Evolutionary conservation across 2,888 invertebrate genomes (phyloP).

Genomic region (Sepiola atlantica): DNA sequence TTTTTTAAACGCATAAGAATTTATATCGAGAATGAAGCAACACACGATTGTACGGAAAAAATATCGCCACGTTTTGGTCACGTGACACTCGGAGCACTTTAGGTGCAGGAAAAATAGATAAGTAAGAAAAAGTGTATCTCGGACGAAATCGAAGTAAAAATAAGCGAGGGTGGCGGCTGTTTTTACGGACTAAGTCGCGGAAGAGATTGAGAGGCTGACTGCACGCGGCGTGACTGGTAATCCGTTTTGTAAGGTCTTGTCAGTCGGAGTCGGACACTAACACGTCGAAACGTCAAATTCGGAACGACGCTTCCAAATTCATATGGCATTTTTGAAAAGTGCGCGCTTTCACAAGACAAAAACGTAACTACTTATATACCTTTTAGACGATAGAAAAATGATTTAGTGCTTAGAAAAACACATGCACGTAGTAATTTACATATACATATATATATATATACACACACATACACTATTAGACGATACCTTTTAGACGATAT

Average conservation of each 20-base stretch:
- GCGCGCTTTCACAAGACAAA: background rate
- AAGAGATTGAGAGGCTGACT: background rate
- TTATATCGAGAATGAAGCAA: too few relatives aligned
- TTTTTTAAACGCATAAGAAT: too few relatives aligned
- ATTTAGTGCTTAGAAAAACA: too few relatives aligned
- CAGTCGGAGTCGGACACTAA: background rate
- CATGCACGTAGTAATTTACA: too few relatives aligned
- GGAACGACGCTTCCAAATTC: background rate
- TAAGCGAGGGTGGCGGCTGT: background rate
- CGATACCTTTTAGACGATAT: too few relatives aligned
- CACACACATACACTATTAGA: too few relatives aligned
- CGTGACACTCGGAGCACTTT: background rate
- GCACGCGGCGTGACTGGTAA: background rate
- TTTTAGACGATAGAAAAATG: background rate
- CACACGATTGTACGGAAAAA: too few relatives aligned
- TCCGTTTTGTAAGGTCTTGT: background rate
- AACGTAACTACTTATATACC: background rate
- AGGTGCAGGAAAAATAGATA: background rate
- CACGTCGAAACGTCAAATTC: conserved; percentile 13
- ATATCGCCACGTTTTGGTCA: background rate
- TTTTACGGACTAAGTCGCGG: background rate
- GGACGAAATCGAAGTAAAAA: background rate
- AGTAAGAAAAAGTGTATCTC: background rate
- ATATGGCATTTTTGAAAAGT: background rate
- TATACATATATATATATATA: too few relatives aligned